phyloP scores from a whole-genome alignment of 2,113 vertebrate species.

The Carassius carassius region DNA sequence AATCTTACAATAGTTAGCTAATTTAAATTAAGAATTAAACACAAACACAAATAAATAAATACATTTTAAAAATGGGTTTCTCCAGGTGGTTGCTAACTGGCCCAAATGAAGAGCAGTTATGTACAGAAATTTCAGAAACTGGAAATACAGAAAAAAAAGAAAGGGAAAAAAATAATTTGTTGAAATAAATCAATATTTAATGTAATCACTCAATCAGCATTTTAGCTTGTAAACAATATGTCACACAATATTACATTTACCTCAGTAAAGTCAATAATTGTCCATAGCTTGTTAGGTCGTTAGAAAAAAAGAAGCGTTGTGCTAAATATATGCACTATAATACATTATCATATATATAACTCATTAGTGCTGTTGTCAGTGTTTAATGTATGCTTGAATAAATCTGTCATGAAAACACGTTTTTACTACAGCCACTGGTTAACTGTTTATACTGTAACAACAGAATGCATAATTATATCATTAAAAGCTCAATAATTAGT shows the following conservation, averaged over 20 bases:
- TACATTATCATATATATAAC: neutral
- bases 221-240: neutral
- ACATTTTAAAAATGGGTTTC: neutral
- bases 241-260: neutral
- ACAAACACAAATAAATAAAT: too few species aligned
- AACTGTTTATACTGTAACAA: neutral
- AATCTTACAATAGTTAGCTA: neutral
- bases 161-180: too few species aligned
- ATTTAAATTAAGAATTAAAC: too few species aligned
- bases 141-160: too few species aligned
- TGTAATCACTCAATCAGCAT: neutral
- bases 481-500: neutral
- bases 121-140: too few species aligned
- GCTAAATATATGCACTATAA: neutral
- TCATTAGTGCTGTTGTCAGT: neutral
- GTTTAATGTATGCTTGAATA: neutral
- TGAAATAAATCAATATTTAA: neutral
- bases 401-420: neutral
- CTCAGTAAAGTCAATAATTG: neutral
- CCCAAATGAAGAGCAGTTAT: neutral
- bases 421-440: neutral
- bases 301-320: neutral
- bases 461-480: neutral
- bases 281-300: neutral
- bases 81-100: neutral